Base-by-base conservation (phyloP, 2,113 vertebrate genomes). In the Scatophagus argus region DNA sequence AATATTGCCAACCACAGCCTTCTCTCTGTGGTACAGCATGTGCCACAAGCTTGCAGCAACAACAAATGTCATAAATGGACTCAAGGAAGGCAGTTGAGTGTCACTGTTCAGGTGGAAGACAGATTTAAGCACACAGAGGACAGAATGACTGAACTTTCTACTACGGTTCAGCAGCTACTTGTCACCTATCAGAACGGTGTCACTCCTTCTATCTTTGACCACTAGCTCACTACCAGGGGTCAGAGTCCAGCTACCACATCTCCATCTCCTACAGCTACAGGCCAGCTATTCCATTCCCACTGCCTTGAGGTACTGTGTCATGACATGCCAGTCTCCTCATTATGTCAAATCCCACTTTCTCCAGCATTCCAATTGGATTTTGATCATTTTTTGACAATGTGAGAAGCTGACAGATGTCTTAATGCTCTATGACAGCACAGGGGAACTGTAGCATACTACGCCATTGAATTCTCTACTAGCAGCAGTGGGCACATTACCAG, bases 121-220 rank as follows among this genome's bases (percentile, higher is more conserved):
- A 60, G 25, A 52, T 81, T 71, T 25, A 63, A 75, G 47, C 64
- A 54, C 58, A 58, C 36, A 60, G 16, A 46, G 31, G 49, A 60
- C 16, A 75, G 31, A 79, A 47, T 61, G 46, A 59, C 46, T 81
- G 62, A 77, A 64, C 36, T 52, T 52, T 19, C 36, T 32, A 64
- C 13, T 46, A 67, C 0, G 23, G 63, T 78, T 81, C 77, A 78
- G 38, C 41, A 59, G 47, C 61, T 81, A 54, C 31, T 78, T 52
- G 41, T 46, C 55, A 79, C 59, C 41, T 47, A 71, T 74, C 74
- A 56, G 41, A 71, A 71, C 41, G 23, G 67, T 61, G n/a, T 34
- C 12, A 16, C 27, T 65, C 27, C 43, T 67, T 63, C 56, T 56
- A 16, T 66, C 51, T 49, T 69, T 80, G 54, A 68, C 34, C 38